Percentiles rank a stretch among this genome's conserved stretches.
These are phyloP conservation scores for Seison nebaliae DNA, from an alignment of 1,140 invertebrate species.

Conservation along the genomic window DNA sequence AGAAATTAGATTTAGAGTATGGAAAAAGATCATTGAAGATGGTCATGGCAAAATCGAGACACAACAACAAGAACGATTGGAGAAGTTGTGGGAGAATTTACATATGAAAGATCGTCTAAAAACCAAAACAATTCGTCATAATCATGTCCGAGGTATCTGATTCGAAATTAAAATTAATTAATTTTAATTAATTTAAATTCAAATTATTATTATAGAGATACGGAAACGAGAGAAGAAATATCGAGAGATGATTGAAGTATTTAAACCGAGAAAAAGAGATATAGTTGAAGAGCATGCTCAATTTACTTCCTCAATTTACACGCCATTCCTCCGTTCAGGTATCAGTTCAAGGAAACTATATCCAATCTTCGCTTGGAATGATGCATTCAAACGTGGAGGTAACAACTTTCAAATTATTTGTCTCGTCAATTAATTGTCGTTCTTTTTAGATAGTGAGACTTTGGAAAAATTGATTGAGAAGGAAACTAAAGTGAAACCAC, in stretches of 20 bases:
- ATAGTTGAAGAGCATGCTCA: slow-evolving; percentile 22
- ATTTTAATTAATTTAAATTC: neutral
- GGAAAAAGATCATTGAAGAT: slow-evolving; percentile 24
- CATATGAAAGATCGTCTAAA: slow-evolving; percentile 23
- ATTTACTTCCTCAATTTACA: slow-evolving; percentile 19
- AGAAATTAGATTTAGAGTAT: slow-evolving; percentile 23
- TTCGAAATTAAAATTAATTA: neutral
- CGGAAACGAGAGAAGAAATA: slow-evolving; percentile 16
- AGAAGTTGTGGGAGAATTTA: slow-evolving; percentile 25
- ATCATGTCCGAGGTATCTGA: slow-evolving; percentile 25
- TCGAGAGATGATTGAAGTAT: slow-evolving; percentile 18
- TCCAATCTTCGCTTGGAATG: neutral
- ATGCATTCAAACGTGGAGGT: neutral
- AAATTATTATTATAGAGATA: neutral
- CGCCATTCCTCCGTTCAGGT: slow-evolving; percentile 24
- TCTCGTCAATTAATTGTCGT: no score
- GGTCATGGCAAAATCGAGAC: slow-evolving; percentile 27
- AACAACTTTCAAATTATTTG: no score
- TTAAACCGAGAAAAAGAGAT: slow-evolving; percentile 18
- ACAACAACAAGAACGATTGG: slow-evolving; percentile 24
- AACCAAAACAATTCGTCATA: slow-evolving; percentile 23
- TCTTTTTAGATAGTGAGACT: neutral
- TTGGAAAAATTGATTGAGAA: no score
- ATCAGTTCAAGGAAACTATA: slow-evolving; percentile 21
- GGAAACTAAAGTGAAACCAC: slow-evolving; percentile 3